Evolutionary conservation across 2,797 vertebrate species (phyloP).

Genomic region (Australoheros facetus): DNA sequence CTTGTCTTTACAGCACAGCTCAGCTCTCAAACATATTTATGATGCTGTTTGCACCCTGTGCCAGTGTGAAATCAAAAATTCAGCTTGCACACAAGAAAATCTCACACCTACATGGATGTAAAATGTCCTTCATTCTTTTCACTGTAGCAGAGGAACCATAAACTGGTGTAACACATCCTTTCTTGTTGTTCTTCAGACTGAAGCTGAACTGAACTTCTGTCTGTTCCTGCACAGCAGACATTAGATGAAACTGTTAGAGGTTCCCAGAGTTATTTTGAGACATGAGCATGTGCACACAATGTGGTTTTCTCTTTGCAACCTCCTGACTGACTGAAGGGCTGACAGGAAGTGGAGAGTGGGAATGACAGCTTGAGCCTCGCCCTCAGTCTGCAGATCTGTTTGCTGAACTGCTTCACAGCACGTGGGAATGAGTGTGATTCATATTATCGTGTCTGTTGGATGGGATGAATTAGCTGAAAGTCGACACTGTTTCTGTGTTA

Average conservation of each 20-base stretch:
- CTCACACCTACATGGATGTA: too few species aligned
- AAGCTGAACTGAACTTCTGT: background rate
- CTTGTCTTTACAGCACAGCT: too few species aligned
- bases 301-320: background rate
- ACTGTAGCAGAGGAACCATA: rapidly evolving
- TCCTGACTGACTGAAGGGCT: slow-evolving; percentile 8
- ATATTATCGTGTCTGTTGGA: background rate
- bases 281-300: background rate
- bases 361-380: background rate
- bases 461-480: background rate
- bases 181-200: background rate
- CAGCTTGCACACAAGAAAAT: too few species aligned
- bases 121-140: background rate
- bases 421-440: background rate
- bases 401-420: rapidly evolving
- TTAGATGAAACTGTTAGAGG: slow-evolving; percentile 30
- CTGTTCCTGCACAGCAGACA: background rate
- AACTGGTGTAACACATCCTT: background rate
- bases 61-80: too few species aligned
- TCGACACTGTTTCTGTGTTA: background rate
- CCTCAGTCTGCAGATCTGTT: too few species aligned
- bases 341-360: background rate
- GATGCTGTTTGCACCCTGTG: too few species aligned
- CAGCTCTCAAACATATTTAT: too few species aligned
- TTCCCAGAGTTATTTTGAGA: slow-evolving; percentile 16